phyloP scores from a whole-genome alignment of 2,113 vertebrate genomes.

The Lepus americanus region DNA sequence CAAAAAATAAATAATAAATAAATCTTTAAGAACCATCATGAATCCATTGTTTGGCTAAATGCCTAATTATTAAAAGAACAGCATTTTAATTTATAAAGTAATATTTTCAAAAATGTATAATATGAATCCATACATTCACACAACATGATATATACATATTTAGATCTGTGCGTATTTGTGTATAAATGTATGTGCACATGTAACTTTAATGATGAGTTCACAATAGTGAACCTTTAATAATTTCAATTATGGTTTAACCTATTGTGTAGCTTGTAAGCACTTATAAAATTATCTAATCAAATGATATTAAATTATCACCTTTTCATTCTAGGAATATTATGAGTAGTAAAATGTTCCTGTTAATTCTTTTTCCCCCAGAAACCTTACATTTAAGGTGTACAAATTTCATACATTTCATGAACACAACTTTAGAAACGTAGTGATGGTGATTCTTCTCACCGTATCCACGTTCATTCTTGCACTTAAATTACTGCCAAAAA shows the following conservation, averaged over 20 bases:
- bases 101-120: not conserved
- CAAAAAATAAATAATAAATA: too few relatives aligned
- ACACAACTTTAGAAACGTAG: too few relatives aligned
- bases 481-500: not conserved
- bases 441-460: too few relatives aligned
- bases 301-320: constrained; percentile 1
- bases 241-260: constrained; percentile 14
- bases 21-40: not conserved
- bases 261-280: not conserved
- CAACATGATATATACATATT: not conserved
- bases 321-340: constrained; percentile 34
- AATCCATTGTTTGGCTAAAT: not conserved
- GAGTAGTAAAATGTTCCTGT: constrained; percentile 8
- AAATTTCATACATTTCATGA: too few relatives aligned
- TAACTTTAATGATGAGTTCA: not conserved
- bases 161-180: not conserved
- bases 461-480: not conserved
- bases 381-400: too few relatives aligned
- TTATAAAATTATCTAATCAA: not conserved
- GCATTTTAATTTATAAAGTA: not conserved
- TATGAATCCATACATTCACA: not conserved
- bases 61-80: not conserved
- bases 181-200: not conserved
- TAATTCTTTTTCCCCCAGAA: not conserved
- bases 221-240: not conserved